Conservation (phyloP, 2,888 invertebrate species). For the Mythimna ferrago region DNA sequence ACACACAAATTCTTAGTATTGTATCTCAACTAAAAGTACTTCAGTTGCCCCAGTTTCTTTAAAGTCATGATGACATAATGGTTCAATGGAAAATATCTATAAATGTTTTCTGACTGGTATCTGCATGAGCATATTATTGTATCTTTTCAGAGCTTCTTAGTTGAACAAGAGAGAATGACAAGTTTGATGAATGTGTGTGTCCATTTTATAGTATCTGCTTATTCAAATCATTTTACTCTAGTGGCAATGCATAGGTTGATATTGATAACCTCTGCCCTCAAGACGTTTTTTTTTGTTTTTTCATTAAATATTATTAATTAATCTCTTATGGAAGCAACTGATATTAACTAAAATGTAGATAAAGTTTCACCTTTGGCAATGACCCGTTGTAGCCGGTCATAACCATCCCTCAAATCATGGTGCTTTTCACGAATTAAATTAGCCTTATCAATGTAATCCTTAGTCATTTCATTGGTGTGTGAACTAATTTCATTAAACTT, state of each 20-base stretch:
- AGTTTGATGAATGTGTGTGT: neutral
- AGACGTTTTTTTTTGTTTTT: neutral
- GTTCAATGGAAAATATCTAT: slow-evolving; percentile 34
- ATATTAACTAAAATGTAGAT: slow-evolving; percentile 10
- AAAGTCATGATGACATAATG: slow-evolving; percentile 12
- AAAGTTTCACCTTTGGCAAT: slow-evolving; percentile 91
- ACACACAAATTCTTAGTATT: neutral
- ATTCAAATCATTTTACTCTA: neutral
- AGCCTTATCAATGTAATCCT: slow-evolving; percentile 92
- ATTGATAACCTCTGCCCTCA: slow-evolving; percentile 17
- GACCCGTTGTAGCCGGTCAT: slow-evolving; percentile 94
- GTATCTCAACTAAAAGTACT: slow-evolving; percentile 9
- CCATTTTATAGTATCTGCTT: slow-evolving; percentile 6
- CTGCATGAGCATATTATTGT: slow-evolving; percentile 20
- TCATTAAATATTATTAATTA: no score
- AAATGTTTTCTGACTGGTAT: slow-evolving; percentile 38
- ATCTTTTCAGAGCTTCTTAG: neutral
- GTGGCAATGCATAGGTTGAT: neutral
- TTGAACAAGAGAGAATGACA: neutral
- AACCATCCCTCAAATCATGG: slow-evolving; percentile 94
- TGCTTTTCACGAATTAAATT: slow-evolving; percentile 94
- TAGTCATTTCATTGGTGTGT: slow-evolving; percentile 89
- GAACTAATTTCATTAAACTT: slow-evolving; percentile 93
- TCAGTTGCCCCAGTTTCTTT: slow-evolving; percentile 30
- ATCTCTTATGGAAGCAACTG: neutral